phyloP scores from a whole-genome alignment of 2,888 invertebrate genomes.

The Ichneumon xanthorius region DNA sequence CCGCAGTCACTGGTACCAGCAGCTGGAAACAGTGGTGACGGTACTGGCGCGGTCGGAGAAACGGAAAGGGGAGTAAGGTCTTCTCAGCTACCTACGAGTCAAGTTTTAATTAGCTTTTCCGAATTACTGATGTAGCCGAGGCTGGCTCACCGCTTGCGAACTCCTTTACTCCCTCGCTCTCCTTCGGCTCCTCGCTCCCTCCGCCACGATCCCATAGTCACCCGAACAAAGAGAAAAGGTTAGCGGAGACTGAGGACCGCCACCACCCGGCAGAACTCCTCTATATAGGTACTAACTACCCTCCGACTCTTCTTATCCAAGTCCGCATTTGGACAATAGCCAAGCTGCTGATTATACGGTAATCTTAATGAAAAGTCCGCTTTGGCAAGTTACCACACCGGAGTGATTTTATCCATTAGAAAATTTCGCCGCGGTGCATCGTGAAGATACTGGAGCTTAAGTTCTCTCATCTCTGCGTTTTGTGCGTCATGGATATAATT shows the following conservation, averaged over 20 bases:
- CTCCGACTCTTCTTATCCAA: conserved; percentile 62
- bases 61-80: conserved; percentile 63
- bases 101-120: conserved; percentile 84
- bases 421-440: conserved; percentile 28
- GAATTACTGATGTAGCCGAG: conserved; percentile 82
- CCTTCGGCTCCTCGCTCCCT: neutral
- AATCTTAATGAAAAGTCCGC: conserved; percentile 76
- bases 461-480: neutral
- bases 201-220: conserved; percentile 33
- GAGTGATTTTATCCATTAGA: conserved; percentile 54
- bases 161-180: conserved; percentile 73
- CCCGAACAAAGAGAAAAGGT: conserved; percentile 78
- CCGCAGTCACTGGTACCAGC: conserved; percentile 62
- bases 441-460: neutral
- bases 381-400: conserved; percentile 60
- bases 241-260: conserved; percentile 49
- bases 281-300: conserved; percentile 38
- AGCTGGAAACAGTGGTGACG: conserved; percentile 28
- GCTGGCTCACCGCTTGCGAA: conserved; percentile 76
- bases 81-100: conserved; percentile 77
- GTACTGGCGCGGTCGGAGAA: conserved; percentile 23
- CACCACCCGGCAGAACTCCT: conserved; percentile 43
- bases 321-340: conserved; percentile 77
- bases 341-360: conserved; percentile 76
- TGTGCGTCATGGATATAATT: neutral